Evolutionary conservation across 2,113 vertebrate species (phyloP).

Genomic region (Struthidea cinerea): DNA sequence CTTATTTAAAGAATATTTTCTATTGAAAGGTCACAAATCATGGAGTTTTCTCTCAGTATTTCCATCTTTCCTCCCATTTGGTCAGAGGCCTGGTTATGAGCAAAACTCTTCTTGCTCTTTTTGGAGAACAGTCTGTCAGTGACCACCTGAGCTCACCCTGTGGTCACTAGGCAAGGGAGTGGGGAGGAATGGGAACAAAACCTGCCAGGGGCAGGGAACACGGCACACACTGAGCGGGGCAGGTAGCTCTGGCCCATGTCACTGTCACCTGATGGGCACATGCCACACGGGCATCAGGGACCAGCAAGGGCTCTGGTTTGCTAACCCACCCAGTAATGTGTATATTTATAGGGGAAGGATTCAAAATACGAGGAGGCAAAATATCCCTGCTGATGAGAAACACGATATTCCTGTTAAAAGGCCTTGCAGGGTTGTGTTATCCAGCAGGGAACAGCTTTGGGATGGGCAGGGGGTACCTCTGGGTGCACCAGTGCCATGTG

Average conservation of each 20-base stretch:
- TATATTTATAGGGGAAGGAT: neutral
- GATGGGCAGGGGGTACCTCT: accelerated
- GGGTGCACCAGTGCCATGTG: neutral
- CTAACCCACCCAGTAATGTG: neutral
- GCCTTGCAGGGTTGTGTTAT: neutral
- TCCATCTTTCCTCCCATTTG: neutral
- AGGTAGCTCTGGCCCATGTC: neutral
- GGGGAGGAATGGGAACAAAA: accelerated
- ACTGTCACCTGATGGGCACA: neutral
- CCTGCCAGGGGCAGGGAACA: neutral
- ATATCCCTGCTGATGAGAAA: neutral
- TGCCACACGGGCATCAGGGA: accelerated
- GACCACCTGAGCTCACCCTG: neutral
- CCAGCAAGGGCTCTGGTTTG: neutral
- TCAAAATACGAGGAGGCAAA: neutral
- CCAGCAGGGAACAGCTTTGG: neutral
- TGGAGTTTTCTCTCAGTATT: neutral
- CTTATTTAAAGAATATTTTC: neutral
- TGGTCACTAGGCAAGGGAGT: neutral
- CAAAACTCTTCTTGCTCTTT: neutral
- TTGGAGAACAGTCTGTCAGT: neutral
- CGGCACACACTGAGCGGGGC: accelerated
- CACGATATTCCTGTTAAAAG: neutral
- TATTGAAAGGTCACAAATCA: neutral
- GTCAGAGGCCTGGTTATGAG: neutral